These are phyloP conservation scores for Anoura caudifer DNA, from an alignment of 2,113 vertebrate species.

Conservation along the genomic window DNA sequence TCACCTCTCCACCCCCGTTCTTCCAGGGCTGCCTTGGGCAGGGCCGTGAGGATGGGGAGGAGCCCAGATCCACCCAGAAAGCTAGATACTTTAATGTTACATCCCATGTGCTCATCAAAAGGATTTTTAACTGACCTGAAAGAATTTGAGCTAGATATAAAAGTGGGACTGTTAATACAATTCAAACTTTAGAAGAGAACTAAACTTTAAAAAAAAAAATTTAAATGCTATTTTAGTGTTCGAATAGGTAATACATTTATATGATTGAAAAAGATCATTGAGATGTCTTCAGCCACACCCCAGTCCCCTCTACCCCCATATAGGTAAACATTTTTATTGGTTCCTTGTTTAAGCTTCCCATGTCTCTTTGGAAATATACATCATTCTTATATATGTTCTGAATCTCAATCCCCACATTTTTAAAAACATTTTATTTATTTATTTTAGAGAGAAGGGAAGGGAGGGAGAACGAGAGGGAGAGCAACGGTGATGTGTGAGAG, in stretches of 20 bases:
- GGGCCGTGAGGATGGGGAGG: not conserved
- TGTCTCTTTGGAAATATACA: slow-evolving; percentile 19
- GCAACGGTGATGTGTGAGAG: too few relatives aligned
- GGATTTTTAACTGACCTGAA: not conserved
- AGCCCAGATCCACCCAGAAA: not conserved
- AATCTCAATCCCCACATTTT: not conserved
- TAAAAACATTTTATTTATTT: not conserved
- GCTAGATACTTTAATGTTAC: not conserved
- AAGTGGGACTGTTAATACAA: not conserved
- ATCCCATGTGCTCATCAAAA: not conserved
- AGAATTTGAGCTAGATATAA: not conserved
- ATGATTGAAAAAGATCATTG: slow-evolving; percentile 1
- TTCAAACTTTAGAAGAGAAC: not conserved
- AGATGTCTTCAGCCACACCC: not conserved
- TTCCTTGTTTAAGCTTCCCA: slow-evolving; percentile 22
- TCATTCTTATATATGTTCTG: not conserved
- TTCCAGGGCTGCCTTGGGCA: not conserved
- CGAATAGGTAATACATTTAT: slow-evolving; percentile 7
- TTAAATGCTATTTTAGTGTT: slow-evolving; percentile 23
- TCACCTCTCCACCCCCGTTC: not conserved
- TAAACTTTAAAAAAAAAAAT: not conserved
- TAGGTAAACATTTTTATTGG: slow-evolving; percentile 24
- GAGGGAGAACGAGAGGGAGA: too few relatives aligned
- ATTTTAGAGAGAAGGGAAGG: too few relatives aligned
- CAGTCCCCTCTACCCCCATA: too few relatives aligned